phyloP scores from a whole-genome alignment of 2,797 vertebrate species.

The Nasua narica region DNA sequence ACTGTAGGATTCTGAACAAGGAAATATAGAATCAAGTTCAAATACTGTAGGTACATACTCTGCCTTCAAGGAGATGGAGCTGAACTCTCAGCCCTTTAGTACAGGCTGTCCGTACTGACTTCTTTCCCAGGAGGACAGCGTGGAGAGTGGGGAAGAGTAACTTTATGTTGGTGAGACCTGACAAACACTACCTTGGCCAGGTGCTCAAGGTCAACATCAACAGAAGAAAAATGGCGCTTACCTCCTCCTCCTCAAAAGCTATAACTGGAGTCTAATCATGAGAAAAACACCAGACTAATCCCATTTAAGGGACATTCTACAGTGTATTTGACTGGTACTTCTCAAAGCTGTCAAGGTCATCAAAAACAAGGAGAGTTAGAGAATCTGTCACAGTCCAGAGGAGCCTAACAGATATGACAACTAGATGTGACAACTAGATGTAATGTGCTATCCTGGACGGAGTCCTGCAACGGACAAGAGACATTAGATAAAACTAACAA shows the following conservation, averaged over 20 bases:
- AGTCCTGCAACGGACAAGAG: neutral
- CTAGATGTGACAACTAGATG: neutral
- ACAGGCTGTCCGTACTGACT: neutral
- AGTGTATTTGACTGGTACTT: neutral
- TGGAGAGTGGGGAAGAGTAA: neutral
- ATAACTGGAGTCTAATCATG: neutral
- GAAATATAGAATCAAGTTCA: neutral
- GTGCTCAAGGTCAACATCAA: neutral
- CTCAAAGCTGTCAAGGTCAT: neutral
- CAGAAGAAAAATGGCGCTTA: neutral
- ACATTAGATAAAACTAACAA: neutral
- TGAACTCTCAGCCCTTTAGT: neutral
- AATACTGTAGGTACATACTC: neutral
- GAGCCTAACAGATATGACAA: neutral
- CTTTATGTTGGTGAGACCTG: neutral
- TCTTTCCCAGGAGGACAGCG: neutral
- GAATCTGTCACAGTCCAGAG: neutral
- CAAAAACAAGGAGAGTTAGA: neutral
- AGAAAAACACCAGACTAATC: neutral
- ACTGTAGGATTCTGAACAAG: neutral
- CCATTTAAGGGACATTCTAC: neutral
- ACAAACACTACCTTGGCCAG: neutral
- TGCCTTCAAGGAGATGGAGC: neutral
- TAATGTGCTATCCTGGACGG: neutral
- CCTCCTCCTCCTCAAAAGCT: neutral